Percentiles rank a stretch among this genome's conserved stretches.
phyloP scores from a whole-genome alignment of 2,888 invertebrate genomes.

The Drosophila anomalipes region DNA sequence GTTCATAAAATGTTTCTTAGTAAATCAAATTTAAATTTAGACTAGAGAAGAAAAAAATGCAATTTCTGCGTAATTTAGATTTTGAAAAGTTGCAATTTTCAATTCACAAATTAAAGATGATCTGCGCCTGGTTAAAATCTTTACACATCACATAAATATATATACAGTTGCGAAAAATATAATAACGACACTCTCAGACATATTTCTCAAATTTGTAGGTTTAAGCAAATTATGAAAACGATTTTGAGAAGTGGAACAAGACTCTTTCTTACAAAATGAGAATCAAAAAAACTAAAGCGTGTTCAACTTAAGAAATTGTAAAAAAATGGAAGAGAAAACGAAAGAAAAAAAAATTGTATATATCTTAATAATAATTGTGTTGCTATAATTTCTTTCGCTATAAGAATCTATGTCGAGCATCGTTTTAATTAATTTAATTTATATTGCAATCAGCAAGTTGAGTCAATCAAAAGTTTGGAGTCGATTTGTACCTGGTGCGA shows the following conservation, averaged over 20 bases:
- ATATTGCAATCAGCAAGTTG: not conserved
- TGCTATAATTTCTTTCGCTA: not conserved
- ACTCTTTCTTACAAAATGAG: too few species aligned
- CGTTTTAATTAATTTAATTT: not conserved
- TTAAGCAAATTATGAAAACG: not conserved
- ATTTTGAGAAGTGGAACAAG: too few species aligned
- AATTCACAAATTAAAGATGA: not conserved
- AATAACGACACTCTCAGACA: not conserved
- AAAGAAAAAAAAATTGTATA: too few species aligned
- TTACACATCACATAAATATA: not conserved
- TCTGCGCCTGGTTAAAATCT: not conserved
- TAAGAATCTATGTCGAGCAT: not conserved
- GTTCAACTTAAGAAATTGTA: not conserved
- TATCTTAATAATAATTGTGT: not conserved
- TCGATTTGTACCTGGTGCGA: slow-evolving; percentile 61
- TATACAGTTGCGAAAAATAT: not conserved
- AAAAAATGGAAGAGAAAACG: not conserved
- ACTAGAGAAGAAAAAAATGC: not conserved
- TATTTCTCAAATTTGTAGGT: not conserved
- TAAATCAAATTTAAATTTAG: not conserved
- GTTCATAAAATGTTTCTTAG: not conserved
- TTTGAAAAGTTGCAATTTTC: not conserved
- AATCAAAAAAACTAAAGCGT: not conserved
- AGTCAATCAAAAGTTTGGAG: not conserved
- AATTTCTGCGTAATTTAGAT: not conserved